Evolutionary conservation across 2,888 invertebrate species (phyloP), one percentile per base, ranked within the genome.

Genomic region (Scaptomyza cyrtandrae): DNA sequence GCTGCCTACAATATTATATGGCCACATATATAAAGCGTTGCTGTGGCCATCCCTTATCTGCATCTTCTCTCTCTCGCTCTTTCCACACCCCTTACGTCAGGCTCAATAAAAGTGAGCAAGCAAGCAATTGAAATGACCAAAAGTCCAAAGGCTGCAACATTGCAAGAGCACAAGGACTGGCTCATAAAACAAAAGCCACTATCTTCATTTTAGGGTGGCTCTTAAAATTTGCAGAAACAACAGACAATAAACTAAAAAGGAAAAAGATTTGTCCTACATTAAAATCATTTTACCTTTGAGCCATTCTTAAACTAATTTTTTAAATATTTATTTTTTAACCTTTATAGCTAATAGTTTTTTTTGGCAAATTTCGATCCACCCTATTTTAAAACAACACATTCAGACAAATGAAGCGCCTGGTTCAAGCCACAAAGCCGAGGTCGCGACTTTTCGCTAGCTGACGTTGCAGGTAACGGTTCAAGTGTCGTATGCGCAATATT

Each of bases 21-120:
- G 81, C 64, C 80, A 73, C 82, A 82, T 82, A 86, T 86, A 82
- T 82, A 82, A 83, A 75, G 60, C 69, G 67, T 29, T 56, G 66
- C 74, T 56, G 62, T 37, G 66, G 44, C 53, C 56, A 62, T 39
- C 49, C 62, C 35, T 14, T 45, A 59, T 39, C 54, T 29, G 3
- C 61, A 37, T 49, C 29, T 49, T 55, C 49, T 58, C 49, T 60
- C 39, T 27, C 11, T 31, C 31, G 54, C 45, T 57, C 52, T 39
- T 24, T 24, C 24, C 14, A n/a, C 7, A 0, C 14, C 9, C 14
- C 55, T 44, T 55, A 68, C 57, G 68, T 71, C 75, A 75, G 66
- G 64, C 67, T 79, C 71, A 79, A 82, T 86, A 69, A 80, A 79
- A 66, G 48, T 63, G 57, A 65, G 67, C 46, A 41, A 70, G 74